Evolutionary conservation across 2,888 invertebrate species (phyloP).

Genomic region (Eristalis intricaria): DNA sequence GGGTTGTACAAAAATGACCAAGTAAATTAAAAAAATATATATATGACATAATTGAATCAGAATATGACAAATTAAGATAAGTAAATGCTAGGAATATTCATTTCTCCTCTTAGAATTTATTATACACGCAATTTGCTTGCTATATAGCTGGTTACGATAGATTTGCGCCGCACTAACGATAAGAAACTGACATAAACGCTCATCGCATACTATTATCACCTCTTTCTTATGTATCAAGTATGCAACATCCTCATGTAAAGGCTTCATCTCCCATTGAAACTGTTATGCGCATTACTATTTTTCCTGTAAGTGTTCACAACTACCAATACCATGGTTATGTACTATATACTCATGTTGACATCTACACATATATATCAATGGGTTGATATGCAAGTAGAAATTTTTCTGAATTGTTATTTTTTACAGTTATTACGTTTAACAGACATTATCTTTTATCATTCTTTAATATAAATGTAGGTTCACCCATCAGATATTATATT

Average conservation of each 20-base stretch:
- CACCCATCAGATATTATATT: no score
- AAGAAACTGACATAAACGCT: not conserved
- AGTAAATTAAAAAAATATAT: no score
- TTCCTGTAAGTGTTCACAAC: slow-evolving; percentile 33
- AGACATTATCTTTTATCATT: no score
- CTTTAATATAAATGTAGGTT: no score
- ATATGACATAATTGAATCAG: no score
- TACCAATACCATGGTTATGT: slow-evolving; percentile 12
- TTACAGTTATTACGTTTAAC: not conserved
- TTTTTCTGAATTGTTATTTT: not conserved
- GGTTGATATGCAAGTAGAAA: not conserved
- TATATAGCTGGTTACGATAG: no score
- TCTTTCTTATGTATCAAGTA: slow-evolving; percentile 7
- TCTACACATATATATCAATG: not conserved
- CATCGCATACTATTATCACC: slow-evolving; percentile 32
- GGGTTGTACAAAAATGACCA: no score
- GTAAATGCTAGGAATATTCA: no score
- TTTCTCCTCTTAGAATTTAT: no score
- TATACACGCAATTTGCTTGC: no score
- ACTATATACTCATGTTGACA: not conserved
- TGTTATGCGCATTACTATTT: slow-evolving; percentile 58
- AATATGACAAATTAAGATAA: no score
- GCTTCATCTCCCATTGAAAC: slow-evolving; percentile 32
- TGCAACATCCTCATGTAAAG: slow-evolving; percentile 18
- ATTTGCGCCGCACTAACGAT: no score